A percentile compares a stretch with the other conserved stretches of the same genome.
Evolutionary conservation across 1,140 invertebrate species (phyloP).

Genomic region (Drosophila pruinosa): DNA sequence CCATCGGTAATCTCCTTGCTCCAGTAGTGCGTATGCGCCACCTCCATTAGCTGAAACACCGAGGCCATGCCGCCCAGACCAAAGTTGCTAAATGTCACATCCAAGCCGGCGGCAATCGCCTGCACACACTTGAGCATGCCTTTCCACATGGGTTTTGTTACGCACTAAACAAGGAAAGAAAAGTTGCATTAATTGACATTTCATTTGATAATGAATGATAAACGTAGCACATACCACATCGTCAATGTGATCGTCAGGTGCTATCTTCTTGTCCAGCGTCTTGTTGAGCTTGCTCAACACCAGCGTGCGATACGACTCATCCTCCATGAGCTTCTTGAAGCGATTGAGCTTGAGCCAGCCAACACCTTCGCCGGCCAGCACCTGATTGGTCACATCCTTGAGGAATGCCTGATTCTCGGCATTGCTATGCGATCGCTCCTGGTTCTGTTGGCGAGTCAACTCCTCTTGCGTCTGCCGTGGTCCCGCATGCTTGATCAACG

Average conservation of each 20-base stretch:
- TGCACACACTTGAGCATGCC: conserved; percentile 97
- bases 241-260: conserved; percentile 97
- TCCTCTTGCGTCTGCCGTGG: conserved; percentile 87
- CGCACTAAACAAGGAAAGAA: conserved; percentile 86
- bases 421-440: conserved; percentile 89
- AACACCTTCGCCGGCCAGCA: conserved; percentile 97
- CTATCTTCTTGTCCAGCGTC: conserved; percentile 95
- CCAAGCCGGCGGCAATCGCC: conserved; percentile 94
- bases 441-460: conserved; percentile 86
- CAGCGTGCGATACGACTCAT: conserved; percentile 98
- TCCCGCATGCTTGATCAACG: conserved; percentile 93
- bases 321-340: conserved; percentile 98
- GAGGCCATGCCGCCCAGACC: conserved; percentile 98
- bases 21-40: conserved; percentile 99
- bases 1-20: conserved; percentile 91
- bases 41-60: conserved; percentile 97
- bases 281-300: conserved; percentile 97
- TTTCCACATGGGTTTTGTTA: conserved; percentile 96
- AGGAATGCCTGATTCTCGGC: conserved; percentile 94
- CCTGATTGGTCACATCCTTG: conserved; percentile 94
- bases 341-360: conserved; percentile 98
- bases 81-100: conserved; percentile 96
- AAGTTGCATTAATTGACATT: no score
- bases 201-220: no score
- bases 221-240: conserved; percentile 98